Base-by-base conservation (phyloP, 2,888 invertebrate genomes). In the Euplexia lucipara region DNA sequence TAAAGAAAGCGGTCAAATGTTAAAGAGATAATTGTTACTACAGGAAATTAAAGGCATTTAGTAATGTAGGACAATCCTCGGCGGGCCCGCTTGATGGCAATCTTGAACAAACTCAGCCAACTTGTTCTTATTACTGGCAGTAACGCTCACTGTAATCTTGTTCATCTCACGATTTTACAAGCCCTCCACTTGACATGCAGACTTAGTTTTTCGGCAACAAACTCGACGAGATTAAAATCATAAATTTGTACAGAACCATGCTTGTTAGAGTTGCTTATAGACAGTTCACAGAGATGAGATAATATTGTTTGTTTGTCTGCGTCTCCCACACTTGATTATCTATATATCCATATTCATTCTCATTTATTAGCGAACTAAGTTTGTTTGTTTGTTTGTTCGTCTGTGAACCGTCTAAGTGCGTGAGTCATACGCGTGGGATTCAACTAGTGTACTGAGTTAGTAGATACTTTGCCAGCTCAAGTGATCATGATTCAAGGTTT, bases 1-100 rank as follows among this genome's bases (percentile, higher is more conserved):
- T 89, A 86, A 91, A 93, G 93, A 95, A 93, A 93, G 93, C 93
- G 95, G 95, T 95, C 94, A 95, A 91, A 94, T 90, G 94, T 95
- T 93, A 94, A 94, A 88, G 86, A 94, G 93, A 94, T 95, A 95
- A 95, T 95, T 95, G 94, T 89, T 91, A 85, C 90, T 87, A 88
- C 93, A 93, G 95, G 94, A 95, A 94, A 95, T 95, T 95, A 94
- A 90, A 91, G 87, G 88, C 90, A 89, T 92, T 92, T 90, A 90
- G 91, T 90, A 94, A 94, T 81, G 88, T 95, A 83, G 94, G 90
- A 79, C 95, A 91, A 89, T 91, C 87, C 88, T 77, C 79, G 70
- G 78, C 78, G 75, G 73, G 67, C 65, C 52, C 75, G 70, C 76
- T 79, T 78, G 80, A 82, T 81, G 79, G 76, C 70, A 79, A 85